Conservation (phyloP, 2,888 invertebrate species). For the Apamea sordens region DNA sequence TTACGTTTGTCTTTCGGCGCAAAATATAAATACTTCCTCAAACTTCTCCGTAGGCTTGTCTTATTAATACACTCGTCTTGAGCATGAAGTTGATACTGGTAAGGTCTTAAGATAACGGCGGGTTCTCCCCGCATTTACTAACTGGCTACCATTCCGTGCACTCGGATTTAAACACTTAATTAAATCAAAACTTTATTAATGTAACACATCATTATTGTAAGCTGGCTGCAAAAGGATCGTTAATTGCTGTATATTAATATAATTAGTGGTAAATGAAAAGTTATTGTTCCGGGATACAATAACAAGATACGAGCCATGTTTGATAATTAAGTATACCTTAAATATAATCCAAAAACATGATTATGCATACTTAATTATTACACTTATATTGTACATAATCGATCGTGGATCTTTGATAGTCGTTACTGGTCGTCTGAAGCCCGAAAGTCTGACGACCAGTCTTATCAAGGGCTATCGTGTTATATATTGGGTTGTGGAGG, state of each 20-base stretch:
- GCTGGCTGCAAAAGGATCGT: background rate
- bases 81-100: conserved; percentile 63
- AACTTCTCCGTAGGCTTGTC: conserved; percentile 13
- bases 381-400: background rate
- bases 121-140: conserved; percentile 70
- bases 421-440: background rate
- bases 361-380: background rate
- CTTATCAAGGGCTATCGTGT: background rate
- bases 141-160: conserved; percentile 72
- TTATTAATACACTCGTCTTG: conserved; percentile 37
- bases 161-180: conserved; percentile 80
- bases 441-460: background rate
- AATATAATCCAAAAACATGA: background rate
- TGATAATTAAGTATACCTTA: background rate
- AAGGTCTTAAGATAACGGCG: conserved; percentile 78
- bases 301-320: background rate
- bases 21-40: background rate
- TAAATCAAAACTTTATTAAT: conserved; percentile 76
- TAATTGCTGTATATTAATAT: background rate
- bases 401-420: background rate
- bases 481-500: background rate
- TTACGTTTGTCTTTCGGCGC: background rate
- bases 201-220: conserved; percentile 63
- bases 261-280: background rate
- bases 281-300: background rate